Base-by-base conservation (phyloP, 2,888 invertebrate genomes). In the Odontocolon sp. region DNA sequence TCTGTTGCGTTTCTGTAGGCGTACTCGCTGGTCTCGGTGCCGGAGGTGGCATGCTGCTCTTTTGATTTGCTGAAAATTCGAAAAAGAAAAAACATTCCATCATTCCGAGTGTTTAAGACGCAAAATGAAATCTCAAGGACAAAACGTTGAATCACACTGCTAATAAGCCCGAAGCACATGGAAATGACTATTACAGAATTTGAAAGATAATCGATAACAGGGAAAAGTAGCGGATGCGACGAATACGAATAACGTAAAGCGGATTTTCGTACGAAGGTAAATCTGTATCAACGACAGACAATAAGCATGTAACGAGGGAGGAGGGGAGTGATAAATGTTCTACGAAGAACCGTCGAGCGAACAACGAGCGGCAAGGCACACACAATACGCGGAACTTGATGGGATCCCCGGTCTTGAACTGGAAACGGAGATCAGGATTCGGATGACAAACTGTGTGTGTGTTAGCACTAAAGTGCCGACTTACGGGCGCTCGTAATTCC, bases 1-100 rank as follows among this genome's bases (percentile, higher is more conserved):
- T 91, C 88, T 93, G 91, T 87, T 93, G 89, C 79, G 93, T 91
- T 85, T 91, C 89, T 11, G 91, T 88, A 1, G 91, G 90, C 2
- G 91, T 90, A 42, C 88, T 88, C 1, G 85, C 85, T 11, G 89
- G 86, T 74, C 90, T 86, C 8, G 88, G 85, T n/a, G 86, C 80
- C 9, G 90, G 86, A 9, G 86, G 83, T 54, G 87, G 87, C 69
- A 85, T 86, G 28, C n/a, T n/a, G n/a, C 87, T 84, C 74, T 88
- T 87, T 69, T 88, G 88, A 77, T 85, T 88, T 16, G 89, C 91
- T 90, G 82, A 9, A 82, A 85, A 78, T 64, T 42, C 23, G 80
- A 80, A 72, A 64, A 11, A 18, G 11, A 11, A 5, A 2, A 16
- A 4, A 5, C 28, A 28, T 28, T 28, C 3, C 28, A 1, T 2